Base-by-base conservation (phyloP, 2,113 vertebrate species). In the Caretta caretta region DNA sequence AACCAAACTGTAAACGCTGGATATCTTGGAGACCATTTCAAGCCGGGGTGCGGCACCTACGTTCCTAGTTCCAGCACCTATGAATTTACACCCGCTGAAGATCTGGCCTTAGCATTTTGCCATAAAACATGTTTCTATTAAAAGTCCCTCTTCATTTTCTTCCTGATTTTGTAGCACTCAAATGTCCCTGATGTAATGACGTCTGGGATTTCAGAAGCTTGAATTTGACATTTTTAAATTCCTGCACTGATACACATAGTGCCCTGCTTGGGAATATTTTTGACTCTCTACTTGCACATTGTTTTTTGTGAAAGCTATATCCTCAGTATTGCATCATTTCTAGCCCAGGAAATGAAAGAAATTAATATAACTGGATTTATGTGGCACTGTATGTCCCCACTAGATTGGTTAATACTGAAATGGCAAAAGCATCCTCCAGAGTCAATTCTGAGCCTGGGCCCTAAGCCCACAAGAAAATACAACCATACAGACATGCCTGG, bases 291-390 rank as follows among this genome's bases (percentile, higher is more conserved):
- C 49, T 88, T 81, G 16, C 80, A 91, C 86, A 96, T 93, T 86
- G 92, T 79, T 87, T 97, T 95, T 95, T 79, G 78, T 79, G 92
- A 84, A 92, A 94, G 83, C 56, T 80, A 53, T 56, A 50, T 81
- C 72, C 80, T 92, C 4, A 1, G 65, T 75, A 95, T 13, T 50
- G 24, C 94, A 92, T 94, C 75, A 93, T 91, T 94, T 96, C 87
- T 92, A 95, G 81, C 79, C 93, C 95, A 95, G 95, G 94, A 97
- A 97, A 97, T 96, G 94, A 97, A 96, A 97, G 92, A 88, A 97
- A 97, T 96, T 92, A 95, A n/a, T 90, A 91, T 97, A 95, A 97
- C 75, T 93, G 90, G 92, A 93, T 96, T 96, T 94, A 83, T 86
- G 83, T 89, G 81, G 75, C 81, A 62, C 84, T 96, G 93, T 72